Conservation (phyloP, 2,797 vertebrate species). For the Pangasius djambal region DNA sequence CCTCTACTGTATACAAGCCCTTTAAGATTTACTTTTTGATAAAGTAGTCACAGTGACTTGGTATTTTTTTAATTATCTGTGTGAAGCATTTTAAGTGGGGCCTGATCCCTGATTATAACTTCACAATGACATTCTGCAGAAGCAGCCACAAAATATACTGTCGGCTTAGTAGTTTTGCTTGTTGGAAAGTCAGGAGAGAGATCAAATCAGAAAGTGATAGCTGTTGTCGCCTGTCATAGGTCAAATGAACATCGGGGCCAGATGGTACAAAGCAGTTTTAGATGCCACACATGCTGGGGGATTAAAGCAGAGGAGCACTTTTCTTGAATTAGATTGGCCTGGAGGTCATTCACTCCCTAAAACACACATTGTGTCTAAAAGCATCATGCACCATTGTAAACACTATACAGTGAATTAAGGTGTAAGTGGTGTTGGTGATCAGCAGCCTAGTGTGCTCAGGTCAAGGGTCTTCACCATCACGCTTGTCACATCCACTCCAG, state of each 20-base stretch:
- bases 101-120: slow-evolving; percentile 5
- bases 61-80: not conserved
- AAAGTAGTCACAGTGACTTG: not conserved
- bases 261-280: slow-evolving; percentile 55
- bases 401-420: not conserved
- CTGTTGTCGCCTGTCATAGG: slow-evolving; percentile 30
- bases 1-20: not conserved
- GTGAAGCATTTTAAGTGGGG: not conserved
- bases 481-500: not conserved
- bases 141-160: not conserved
- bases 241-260: slow-evolving; percentile 50
- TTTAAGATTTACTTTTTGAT: slow-evolving; percentile 12
- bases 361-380: not conserved
- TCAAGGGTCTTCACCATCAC: not conserved
- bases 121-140: not conserved
- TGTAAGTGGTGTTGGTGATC: not conserved
- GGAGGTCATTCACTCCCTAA: slow-evolving; percentile 26
- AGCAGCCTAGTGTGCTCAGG: not conserved
- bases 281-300: slow-evolving; percentile 45
- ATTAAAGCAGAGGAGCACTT: slow-evolving; percentile 52
- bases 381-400: not conserved
- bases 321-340: slow-evolving; percentile 41
- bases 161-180: not conserved
- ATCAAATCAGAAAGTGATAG: slow-evolving; percentile 18
- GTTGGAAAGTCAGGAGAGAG: not conserved